Base-by-base conservation (phyloP, 2,797 vertebrate species). In the Toxotes lorentzi region DNA sequence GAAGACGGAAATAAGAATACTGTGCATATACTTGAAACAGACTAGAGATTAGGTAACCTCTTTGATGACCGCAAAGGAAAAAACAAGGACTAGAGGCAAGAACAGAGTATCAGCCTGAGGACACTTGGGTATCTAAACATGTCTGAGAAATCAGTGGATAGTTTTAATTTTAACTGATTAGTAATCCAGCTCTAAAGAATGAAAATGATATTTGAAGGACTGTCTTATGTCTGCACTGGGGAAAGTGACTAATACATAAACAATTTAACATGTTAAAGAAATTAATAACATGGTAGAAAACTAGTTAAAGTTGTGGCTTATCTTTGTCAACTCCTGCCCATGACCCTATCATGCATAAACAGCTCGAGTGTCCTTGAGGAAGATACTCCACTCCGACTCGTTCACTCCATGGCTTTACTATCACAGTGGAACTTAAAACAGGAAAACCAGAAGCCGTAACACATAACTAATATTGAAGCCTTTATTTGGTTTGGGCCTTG, bases 11-110 rank as follows among this genome's bases (percentile, higher is more conserved):
- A 61, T 16, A 78, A 66, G 70, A 89, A 86, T 87, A 76, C 70
- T 65, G 74, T 72, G 70, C 66, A 64, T 66, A 64, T 66, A 87
- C 83, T 87, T 91, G 79, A 90, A 91, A 90, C 77, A 88, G 86
- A 88, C 81, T 79, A 30, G 71, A 85, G 69, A 89, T 87, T 85
- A 89, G 82, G 62, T 69, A 67, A 88, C 35, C 30, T 76, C 79
- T 87, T 88, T 91, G 84, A 92, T 88, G 90, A 78, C 84, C 73
- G 83, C 78, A 83, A 53, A 86, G 74, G 30, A 78, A 68, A 70
- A 78, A 70, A 71, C 51, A 47, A 67, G 32, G 47, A 68, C 41
- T 9, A 40, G 45, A 75, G 54, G 32, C 4, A 6, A 45, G 63
- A 59, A 41, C n/a, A 4, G 40, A 69, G 41, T 8, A 10, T 69